Evolutionary conservation across 2,888 invertebrate species (phyloP), one percentile per base, ranked within the genome.

Genomic region (Pachliopta kotzebuea): DNA sequence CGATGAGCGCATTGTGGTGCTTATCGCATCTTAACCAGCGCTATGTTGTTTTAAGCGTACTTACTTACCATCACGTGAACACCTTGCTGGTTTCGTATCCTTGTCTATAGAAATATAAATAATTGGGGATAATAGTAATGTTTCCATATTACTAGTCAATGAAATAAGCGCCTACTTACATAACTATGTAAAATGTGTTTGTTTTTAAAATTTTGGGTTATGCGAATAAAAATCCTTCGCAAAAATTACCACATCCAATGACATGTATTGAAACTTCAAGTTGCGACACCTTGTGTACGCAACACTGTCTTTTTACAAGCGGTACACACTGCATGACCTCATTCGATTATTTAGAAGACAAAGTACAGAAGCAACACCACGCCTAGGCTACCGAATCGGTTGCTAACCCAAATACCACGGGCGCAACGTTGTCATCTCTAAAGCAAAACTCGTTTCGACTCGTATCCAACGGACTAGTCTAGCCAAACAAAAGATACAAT

Each of bases 231-330:
- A 26, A 26, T 26, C 6, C 11, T 37, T n/a, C 0, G 49, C 9
- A 29, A 24, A 37, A 64, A 68, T 68, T 67, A 67, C 70, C 67
- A 42, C 63, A 68, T 68, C 65, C 70, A 66, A 26, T n/a, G 23
- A 18, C 31, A n/a, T n/a, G n/a, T 26, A 24, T 42, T n/a, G 37
- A 11, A 17, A n/a, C 21, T 59, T 31, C 49, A 49, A 7, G 49
- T 49, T 49, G 7, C 60, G 52, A 49, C 50, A 62, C 56, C 37
- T 37, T 52, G 63, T 66, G 52, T 52, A 62, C 57, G 61, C 61
- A 53, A 56, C 64, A 58, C 55, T 54, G 50, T 59, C 53, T 53
- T 63, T 50, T 66, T 53, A 64, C 67, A 65, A 65, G 60, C 61
- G 50, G n/a, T n/a, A n/a, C 63, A 65, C 68, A 62, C 66, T 53